Conservation (phyloP, 2,113 vertebrate species). For the Eolophus roseicapilla region DNA sequence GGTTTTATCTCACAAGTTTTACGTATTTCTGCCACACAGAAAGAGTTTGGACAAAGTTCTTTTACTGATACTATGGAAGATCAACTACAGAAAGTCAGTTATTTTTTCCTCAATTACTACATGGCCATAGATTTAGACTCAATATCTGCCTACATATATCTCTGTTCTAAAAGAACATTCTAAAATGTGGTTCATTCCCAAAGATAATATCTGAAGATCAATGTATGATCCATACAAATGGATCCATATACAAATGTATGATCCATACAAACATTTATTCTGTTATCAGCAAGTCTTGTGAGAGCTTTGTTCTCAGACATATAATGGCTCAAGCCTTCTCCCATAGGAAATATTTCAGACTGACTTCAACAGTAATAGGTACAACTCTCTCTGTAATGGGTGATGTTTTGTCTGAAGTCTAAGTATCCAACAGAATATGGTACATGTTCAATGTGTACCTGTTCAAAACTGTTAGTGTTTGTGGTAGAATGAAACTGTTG, state of each 20-base stretch:
- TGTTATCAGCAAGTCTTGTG: not conserved
- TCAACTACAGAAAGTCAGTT: too few relatives aligned
- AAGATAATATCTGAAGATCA: not conserved
- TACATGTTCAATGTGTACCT: not conserved
- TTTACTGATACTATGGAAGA: too few relatives aligned
- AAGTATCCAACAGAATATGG: not conserved
- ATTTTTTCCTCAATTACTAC: too few relatives aligned
- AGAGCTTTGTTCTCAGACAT: not conserved
- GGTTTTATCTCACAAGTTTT: not conserved
- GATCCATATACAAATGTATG: too few relatives aligned
- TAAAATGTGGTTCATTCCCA: not conserved
- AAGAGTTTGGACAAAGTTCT: too few relatives aligned
- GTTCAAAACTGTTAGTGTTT: not conserved
- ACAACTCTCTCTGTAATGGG: not conserved
- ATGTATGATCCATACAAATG: not conserved
- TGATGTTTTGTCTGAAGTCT: not conserved
- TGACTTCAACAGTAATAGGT: not conserved
- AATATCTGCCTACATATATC: not conserved
- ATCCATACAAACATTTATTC: not conserved
- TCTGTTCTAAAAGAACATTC: not conserved
- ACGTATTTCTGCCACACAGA: not conserved
- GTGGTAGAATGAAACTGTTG: not conserved
- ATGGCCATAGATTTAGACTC: too few relatives aligned
- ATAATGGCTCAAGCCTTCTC: not conserved
- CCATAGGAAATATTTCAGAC: not conserved